Evolutionary conservation across 1,140 invertebrate genomes (phyloP).

Genomic region (Potamilus streckersoni): DNA sequence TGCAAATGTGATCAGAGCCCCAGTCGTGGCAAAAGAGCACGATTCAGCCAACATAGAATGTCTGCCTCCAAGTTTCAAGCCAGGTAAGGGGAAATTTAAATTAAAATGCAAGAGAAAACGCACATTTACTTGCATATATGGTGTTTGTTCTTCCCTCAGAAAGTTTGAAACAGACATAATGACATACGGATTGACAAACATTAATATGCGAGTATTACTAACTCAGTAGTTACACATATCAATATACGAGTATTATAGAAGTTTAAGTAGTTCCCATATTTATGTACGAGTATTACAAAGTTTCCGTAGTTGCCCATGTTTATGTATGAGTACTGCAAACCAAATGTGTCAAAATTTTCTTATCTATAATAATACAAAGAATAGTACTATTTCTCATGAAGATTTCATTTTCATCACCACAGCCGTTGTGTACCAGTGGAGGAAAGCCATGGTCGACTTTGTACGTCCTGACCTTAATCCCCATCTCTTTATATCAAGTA

Average conservation of each 20-base stretch:
- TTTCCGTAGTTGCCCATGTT: not conserved
- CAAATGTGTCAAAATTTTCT: not conserved
- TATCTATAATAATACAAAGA: not conserved
- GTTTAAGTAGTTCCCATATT: not conserved
- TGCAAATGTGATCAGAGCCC: slow-evolving; percentile 47
- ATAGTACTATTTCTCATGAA: not conserved
- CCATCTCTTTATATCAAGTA: slow-evolving; percentile 51
- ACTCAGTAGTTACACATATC: too few species aligned
- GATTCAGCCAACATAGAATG: slow-evolving; percentile 45
- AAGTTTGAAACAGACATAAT: too few species aligned
- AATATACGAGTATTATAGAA: not conserved
- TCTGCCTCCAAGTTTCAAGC: slow-evolving; percentile 38
- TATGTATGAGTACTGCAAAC: too few species aligned
- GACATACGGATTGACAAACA: too few species aligned
- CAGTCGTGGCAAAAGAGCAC: slow-evolving; percentile 39
- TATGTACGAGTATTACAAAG: not conserved
- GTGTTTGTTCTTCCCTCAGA: too few species aligned
- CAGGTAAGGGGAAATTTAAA: slow-evolving; percentile 32
- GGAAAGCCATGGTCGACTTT: slow-evolving; percentile 35
- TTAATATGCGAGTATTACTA: too few species aligned
- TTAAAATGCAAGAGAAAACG: too few species aligned
- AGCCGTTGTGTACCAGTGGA: slow-evolving; percentile 54
- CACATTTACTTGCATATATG: too few species aligned
- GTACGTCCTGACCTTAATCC: slow-evolving; percentile 47
- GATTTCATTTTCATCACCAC: slow-evolving; percentile 13